Conservation (phyloP, 2,888 invertebrate species). For the Ditylenchus weischeri region DNA sequence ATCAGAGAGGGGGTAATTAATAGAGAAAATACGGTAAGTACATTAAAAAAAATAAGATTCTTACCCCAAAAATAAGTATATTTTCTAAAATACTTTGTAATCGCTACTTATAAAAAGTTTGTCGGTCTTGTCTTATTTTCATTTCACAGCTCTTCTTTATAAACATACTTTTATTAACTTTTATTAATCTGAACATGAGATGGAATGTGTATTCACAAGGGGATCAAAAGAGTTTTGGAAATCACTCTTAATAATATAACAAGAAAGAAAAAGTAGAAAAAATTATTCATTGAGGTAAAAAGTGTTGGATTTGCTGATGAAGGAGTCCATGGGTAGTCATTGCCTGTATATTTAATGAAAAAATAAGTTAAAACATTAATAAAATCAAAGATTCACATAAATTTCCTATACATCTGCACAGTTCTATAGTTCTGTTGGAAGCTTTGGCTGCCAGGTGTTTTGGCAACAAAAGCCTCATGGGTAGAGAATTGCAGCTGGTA, state of each 20-base stretch:
- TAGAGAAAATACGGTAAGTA: no score
- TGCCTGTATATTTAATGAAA: neutral
- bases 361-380: neutral
- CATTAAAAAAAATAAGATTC: no score
- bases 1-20: no score
- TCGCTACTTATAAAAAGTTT: no score
- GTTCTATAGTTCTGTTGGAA: conserved; percentile 50
- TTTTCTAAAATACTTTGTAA: no score
- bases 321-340: conserved; percentile 50
- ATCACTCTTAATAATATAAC: neutral
- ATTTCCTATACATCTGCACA: conserved; percentile 54
- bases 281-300: conserved; percentile 11
- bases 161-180: neutral
- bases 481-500: conserved; percentile 40
- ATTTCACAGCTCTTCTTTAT: no score
- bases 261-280: neutral
- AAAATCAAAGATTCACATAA: conserved; percentile 43
- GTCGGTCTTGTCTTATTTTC: no score
- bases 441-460: conserved; percentile 44
- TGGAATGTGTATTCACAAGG: neutral
- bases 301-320: neutral
- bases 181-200: neutral
- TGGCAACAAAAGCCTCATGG: conserved; percentile 48
- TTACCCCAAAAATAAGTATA: no score
- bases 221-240: no score